phyloP scores from a whole-genome alignment of 2,888 invertebrate species.

The Lasioglossum figueresi region DNA sequence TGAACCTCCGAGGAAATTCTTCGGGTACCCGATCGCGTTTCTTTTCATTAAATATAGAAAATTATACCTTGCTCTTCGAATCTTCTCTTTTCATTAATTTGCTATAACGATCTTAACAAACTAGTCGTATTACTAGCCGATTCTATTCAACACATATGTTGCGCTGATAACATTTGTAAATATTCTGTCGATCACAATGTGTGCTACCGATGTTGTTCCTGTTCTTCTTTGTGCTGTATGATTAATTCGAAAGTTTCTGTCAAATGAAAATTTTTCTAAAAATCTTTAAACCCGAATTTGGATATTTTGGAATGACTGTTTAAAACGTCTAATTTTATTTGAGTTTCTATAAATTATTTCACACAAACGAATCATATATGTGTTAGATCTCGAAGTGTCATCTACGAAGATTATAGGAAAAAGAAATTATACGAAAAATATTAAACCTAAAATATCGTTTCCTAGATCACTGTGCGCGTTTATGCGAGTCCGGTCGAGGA shows the following conservation, averaged over 20 bases:
- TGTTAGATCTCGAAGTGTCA: background rate
- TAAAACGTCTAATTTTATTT: background rate
- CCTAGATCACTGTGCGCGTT: background rate
- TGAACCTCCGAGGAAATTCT: background rate
- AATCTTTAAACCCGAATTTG: background rate
- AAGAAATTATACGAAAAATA: background rate
- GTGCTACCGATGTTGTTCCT: background rate
- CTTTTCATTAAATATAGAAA: background rate
- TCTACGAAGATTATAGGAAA: background rate
- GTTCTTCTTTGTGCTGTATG: background rate
- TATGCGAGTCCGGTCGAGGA: background rate
- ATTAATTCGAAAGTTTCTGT: background rate
- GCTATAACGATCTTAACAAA: background rate
- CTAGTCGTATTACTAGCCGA: background rate
- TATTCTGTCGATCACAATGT: background rate
- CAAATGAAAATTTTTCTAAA: background rate
- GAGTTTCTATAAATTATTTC: background rate
- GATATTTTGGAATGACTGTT: background rate
- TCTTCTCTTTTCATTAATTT: background rate
- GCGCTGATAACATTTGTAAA: background rate
- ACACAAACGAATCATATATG: background rate
- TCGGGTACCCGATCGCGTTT: background rate
- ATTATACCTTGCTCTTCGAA: background rate
- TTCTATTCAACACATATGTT: background rate
- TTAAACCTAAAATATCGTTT: background rate